These are phyloP conservation scores for Campopleginae sp. DNA, from an alignment of 2,888 invertebrate species.

Conservation along the genomic window DNA sequence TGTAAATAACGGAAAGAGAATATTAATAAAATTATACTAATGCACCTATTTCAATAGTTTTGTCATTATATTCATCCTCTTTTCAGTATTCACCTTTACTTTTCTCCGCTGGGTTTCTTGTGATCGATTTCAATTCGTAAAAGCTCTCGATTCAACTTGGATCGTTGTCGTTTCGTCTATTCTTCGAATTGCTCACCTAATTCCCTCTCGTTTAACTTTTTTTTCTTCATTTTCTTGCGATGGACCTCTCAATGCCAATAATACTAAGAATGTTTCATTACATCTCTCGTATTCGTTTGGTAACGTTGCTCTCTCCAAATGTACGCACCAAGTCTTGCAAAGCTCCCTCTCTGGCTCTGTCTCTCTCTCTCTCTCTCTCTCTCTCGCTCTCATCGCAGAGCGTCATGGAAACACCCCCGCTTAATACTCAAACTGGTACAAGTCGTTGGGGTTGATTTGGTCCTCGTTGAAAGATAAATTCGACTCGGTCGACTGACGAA, in stretches of 20 bases:
- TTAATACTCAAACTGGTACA: conserved; percentile 64
- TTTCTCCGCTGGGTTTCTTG: background rate
- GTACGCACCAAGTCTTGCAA: conserved; percentile 24
- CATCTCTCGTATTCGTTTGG: conserved; percentile 76
- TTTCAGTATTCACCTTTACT: conserved; percentile 12
- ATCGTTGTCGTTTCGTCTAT: conserved; percentile 1
- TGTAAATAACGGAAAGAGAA: conserved; percentile 83
- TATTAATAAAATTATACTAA: conserved; percentile 84
- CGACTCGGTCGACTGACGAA: conserved; percentile 67
- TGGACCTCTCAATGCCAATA: conserved; percentile 72
- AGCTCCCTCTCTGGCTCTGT: conserved; percentile 17
- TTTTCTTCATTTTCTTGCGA: conserved; percentile 29
- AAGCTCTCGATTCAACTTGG: conserved; percentile 12
- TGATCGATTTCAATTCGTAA: background rate
- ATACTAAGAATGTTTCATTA: conserved; percentile 82
- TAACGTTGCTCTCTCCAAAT: conserved; percentile 71
- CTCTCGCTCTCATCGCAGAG: conserved; percentile 64
- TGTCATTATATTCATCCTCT: conserved; percentile 48
- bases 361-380: conserved; percentile 34
- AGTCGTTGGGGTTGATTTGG: conserved; percentile 32
- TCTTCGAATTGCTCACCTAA: conserved; percentile 53
- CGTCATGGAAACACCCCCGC: conserved; percentile 82
- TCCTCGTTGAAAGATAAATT: conserved; percentile 62
- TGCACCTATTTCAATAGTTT: conserved; percentile 68
- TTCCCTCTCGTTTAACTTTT: conserved; percentile 1